Percentiles rank a stretch among this genome's conserved stretches.
These are phyloP conservation scores for Leuctra nigra DNA, from an alignment of 2,888 invertebrate genomes.

Conservation along the genomic window DNA sequence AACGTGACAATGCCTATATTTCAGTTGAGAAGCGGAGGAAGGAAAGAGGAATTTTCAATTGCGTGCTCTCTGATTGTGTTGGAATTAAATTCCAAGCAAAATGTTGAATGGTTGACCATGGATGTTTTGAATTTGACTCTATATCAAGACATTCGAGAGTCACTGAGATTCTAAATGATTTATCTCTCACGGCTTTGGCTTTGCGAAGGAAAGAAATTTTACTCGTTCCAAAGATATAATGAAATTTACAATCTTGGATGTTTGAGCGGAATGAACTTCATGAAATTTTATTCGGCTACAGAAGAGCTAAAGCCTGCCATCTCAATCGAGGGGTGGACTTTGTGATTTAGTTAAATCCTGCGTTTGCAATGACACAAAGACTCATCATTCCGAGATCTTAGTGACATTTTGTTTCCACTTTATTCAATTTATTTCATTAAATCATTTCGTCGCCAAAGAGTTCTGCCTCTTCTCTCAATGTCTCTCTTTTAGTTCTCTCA, in stretches of 20 bases:
- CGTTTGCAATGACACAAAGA: conserved; percentile 6
- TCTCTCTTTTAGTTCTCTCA: too few species aligned
- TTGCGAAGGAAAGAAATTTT: not conserved
- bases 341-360: conserved; percentile 2
- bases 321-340: conserved; percentile 2
- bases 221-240: not conserved
- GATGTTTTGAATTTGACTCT: conserved; percentile 1
- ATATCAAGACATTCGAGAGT: not conserved
- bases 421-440: not conserved
- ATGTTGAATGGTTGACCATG: not conserved
- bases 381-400: not conserved
- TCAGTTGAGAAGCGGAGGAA: not conserved
- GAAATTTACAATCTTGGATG: not conserved
- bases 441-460: not conserved
- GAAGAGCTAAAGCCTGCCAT: not conserved
- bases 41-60: not conserved
- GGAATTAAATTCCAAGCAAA: conserved; percentile 10
- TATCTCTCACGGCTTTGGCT: conserved; percentile 6
- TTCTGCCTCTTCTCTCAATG: conserved; percentile 9
- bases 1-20: too few species aligned
- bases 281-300: not conserved
- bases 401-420: conserved; percentile 2
- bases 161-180: conserved; percentile 6
- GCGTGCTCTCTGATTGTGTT: not conserved
- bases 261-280: not conserved